These are phyloP conservation scores for Amaurobius ferox DNA, from an alignment of 2,888 invertebrate species.

Conservation along the genomic window DNA sequence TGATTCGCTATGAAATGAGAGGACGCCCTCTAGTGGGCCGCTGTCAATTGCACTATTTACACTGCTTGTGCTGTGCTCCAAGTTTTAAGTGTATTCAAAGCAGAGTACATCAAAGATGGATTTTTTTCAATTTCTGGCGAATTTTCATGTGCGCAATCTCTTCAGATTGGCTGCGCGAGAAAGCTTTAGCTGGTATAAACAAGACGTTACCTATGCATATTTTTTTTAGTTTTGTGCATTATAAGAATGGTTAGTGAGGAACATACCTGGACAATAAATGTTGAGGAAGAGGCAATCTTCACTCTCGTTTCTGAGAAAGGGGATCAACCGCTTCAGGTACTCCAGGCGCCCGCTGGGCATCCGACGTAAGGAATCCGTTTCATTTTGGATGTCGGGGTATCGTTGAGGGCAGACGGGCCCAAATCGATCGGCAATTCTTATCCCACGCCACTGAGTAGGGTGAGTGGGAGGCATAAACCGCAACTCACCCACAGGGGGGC, in stretches of 20 bases:
- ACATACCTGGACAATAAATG: slow-evolving; percentile 94
- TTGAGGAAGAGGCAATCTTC: slow-evolving; percentile 98
- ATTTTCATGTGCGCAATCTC: too few relatives aligned
- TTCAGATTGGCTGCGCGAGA: too few relatives aligned
- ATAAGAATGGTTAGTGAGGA: not conserved
- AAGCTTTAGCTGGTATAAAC: too few relatives aligned
- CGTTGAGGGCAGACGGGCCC: slow-evolving; percentile 88
- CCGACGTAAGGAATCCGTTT: slow-evolving; percentile 87
- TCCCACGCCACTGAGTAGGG: slow-evolving; percentile 85
- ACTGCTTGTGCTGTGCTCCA: too few relatives aligned
- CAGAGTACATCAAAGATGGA: too few relatives aligned
- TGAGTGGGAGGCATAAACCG: slow-evolving; percentile 97
- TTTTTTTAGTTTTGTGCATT: too few relatives aligned
- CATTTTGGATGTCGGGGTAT: slow-evolving; percentile 83
- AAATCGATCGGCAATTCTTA: slow-evolving; percentile 85
- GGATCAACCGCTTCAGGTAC: slow-evolving; percentile 89
- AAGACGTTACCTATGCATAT: too few relatives aligned
- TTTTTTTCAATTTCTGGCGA: too few relatives aligned
- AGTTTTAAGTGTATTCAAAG: too few relatives aligned
- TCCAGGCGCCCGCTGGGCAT: slow-evolving; percentile 95
- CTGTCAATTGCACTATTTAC: too few relatives aligned
- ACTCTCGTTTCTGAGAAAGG: slow-evolving; percentile 92
- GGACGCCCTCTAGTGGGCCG: too few relatives aligned
- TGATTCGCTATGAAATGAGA: too few relatives aligned
- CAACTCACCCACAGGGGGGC: slow-evolving; percentile 90